These are phyloP conservation scores for Salminus brasiliensis DNA, from an alignment of 2,113 vertebrate species.

Conservation along the genomic window DNA sequence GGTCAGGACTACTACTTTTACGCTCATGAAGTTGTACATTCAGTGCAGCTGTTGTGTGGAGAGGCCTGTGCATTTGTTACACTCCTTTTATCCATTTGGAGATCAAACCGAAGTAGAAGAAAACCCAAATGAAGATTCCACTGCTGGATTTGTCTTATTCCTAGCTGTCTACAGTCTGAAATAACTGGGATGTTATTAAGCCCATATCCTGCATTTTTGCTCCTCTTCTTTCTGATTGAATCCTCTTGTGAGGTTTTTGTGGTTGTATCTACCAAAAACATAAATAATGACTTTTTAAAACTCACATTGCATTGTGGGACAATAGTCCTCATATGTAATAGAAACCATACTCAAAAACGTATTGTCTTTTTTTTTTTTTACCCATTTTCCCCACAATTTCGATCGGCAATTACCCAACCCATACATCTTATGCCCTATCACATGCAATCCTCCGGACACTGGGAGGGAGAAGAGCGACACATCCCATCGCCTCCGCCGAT, in stretches of 20 bases:
- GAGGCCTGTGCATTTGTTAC: not conserved
- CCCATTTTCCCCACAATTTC: too few relatives aligned
- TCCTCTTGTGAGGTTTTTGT: not conserved
- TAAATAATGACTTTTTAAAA: too few relatives aligned
- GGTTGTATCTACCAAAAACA: not conserved
- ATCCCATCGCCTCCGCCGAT: too few relatives aligned
- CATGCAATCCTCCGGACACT: too few relatives aligned
- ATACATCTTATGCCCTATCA: too few relatives aligned
- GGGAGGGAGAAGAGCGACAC: too few relatives aligned
- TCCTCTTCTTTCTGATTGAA: too few relatives aligned
- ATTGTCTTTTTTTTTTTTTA: too few relatives aligned
- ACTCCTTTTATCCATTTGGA: conserved; percentile 21
- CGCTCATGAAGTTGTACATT: conserved; percentile 12
- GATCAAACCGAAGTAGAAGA: conserved; percentile 22
- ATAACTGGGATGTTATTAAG: not conserved
- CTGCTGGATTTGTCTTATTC: not conserved
- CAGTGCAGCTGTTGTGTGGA: conserved; percentile 24
- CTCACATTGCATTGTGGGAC: too few relatives aligned
- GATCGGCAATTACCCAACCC: too few relatives aligned
- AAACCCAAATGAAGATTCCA: not conserved
- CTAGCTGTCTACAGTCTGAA: not conserved
- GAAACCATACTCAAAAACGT: too few relatives aligned
- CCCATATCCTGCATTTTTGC: not conserved
- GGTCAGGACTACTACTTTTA: conserved; percentile 18
- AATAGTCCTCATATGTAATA: too few relatives aligned